Conservation (phyloP, 1,140 invertebrate genomes). For the Aphidius ervi region DNA sequence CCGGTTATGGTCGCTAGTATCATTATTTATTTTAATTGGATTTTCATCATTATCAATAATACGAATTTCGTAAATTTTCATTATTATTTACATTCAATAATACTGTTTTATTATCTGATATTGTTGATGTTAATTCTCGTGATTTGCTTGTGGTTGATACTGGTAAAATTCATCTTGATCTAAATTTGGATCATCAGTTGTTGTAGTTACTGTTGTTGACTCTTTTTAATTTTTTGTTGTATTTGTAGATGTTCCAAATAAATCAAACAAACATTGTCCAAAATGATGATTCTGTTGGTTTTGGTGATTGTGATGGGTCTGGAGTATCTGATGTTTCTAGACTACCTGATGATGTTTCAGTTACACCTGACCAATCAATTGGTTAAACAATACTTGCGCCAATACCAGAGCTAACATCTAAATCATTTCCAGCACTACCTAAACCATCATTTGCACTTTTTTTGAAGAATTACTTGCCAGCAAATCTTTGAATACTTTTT, state of each 20-base stretch:
- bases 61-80: not conserved
- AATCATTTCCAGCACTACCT: conserved; percentile 22
- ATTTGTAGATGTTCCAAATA: conserved; percentile 1
- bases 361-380: conserved; percentile 17
- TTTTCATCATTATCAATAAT: conserved; percentile 19
- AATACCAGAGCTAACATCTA: conserved; percentile 40
- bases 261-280: conserved; percentile 8
- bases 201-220: conserved; percentile 24
- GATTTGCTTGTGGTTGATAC: conserved; percentile 22
- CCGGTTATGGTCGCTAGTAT: no score
- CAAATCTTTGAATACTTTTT: no score
- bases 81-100: not conserved
- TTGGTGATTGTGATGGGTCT: not conserved
- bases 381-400: conserved; percentile 30
- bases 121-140: not conserved
- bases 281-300: conserved; percentile 13
- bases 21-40: no score
- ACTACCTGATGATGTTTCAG: no score
- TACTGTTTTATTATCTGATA: conserved; percentile 12
- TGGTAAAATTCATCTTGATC: conserved; percentile 44
- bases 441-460: not conserved
- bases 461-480: no score
- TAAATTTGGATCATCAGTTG: conserved; percentile 32
- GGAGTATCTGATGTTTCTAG: not conserved
- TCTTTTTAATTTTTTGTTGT: not conserved